Evolutionary conservation across 2,888 invertebrate genomes (phyloP).

Genomic region (Teleogryllus oceanicus): DNA sequence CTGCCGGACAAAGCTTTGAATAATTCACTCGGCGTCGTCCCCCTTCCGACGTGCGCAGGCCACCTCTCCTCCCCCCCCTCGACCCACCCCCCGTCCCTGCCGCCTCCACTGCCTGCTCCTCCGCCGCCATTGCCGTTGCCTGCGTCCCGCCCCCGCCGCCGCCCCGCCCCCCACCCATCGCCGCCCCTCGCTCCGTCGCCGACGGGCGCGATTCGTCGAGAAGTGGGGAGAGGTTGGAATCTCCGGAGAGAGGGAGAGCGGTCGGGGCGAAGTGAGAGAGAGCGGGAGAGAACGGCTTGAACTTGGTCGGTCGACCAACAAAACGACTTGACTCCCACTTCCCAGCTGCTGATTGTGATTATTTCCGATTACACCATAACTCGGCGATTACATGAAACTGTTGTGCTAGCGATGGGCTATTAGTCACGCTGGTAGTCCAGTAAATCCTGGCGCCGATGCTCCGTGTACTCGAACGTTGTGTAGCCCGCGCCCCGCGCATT

Average conservation of each 20-base stretch:
- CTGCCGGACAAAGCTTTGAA: neutral
- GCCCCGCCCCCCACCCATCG: too few relatives aligned
- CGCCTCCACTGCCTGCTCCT: too few relatives aligned
- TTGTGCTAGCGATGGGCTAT: neutral
- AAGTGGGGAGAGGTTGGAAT: neutral
- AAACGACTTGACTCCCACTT: constrained; percentile 1
- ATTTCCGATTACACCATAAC: constrained; percentile 18
- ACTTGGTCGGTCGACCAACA: neutral
- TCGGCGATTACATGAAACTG: neutral
- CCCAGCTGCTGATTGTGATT: neutral
- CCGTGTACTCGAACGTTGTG: neutral
- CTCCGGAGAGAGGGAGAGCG: neutral
- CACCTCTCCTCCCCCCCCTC: too few relatives aligned
- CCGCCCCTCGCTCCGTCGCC: neutral
- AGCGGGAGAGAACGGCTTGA: neutral
- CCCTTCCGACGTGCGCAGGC: too few relatives aligned
- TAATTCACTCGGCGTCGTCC: neutral
- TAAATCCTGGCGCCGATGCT: neutral
- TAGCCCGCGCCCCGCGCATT: neutral
- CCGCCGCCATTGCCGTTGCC: too few relatives aligned
- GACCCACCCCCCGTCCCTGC: too few relatives aligned
- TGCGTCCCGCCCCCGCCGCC: too few relatives aligned
- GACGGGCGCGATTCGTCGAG: neutral
- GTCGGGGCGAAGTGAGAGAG: neutral
- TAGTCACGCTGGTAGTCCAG: neutral